A percentile compares a stretch with the other conserved stretches of the same genome.
phyloP scores from a whole-genome alignment of 2,113 vertebrate species.

The Podocnemis expansa region DNA sequence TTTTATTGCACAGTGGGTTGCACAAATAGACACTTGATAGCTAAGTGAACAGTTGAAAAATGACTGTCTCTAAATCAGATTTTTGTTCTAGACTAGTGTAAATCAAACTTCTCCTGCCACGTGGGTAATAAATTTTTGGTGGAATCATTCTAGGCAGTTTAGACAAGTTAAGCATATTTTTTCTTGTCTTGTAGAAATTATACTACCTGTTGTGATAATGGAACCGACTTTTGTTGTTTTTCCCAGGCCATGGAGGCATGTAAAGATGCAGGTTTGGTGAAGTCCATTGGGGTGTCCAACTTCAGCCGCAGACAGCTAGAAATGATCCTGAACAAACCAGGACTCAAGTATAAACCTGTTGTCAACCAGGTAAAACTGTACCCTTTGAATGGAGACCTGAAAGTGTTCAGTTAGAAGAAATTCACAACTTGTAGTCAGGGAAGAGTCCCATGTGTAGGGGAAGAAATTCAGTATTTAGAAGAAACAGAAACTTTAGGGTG shows the following conservation, averaged over 20 bases:
- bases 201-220: not conserved
- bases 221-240: not conserved
- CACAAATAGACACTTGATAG: no score
- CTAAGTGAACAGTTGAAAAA: no score
- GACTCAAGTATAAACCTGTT: constrained; percentile 83
- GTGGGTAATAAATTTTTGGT: not conserved
- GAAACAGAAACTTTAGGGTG: no score
- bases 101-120: not conserved
- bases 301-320: constrained; percentile 83
- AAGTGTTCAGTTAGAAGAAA: not conserved
- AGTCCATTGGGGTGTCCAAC: constrained; percentile 84
- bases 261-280: constrained; percentile 81
- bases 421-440: no score
- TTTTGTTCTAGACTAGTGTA: not conserved
- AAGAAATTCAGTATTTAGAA: no score
- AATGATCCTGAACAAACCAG: constrained; percentile 82
- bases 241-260: constrained; percentile 82
- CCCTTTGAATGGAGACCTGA: not conserved
- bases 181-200: not conserved
- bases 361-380: constrained; percentile 81
- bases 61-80: not conserved
- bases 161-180: no score
- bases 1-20: no score
- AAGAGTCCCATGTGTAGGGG: no score
- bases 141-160: not conserved